Base-by-base conservation (phyloP, 23 tunicate species). In the Halocynthia aurantium region DNA sequence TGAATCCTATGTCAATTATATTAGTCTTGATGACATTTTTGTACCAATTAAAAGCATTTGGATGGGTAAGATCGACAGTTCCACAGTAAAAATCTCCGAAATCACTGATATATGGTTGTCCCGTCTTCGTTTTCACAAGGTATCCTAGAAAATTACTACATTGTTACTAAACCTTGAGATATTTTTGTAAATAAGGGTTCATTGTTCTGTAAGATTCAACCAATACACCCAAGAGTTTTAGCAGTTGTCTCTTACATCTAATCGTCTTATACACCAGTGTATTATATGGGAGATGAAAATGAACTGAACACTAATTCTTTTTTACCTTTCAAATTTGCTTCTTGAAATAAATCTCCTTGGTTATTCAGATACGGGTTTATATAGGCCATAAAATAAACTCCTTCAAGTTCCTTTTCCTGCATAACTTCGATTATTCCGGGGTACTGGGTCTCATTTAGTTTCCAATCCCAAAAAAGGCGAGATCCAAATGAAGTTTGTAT, bases 391-490 rank as follows among this genome's bases (percentile, higher is more conserved):
- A 81, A 81, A 60, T 71, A 81, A 11, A 73, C 80, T 31, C 85
- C 85, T 17, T 81, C 81, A 7, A 5, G 52, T 17, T 81, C 85
- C 62, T 73, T 81, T 76, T 81, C 85, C 70, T 69, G 65, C 68
- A 81, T 73, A 15, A 81, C 51, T 65, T 55, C 50, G 9, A 62
- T 22, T 22, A 80, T 70, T 22, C 58, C 58, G 40, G 84, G 84
- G 6, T 80, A 80, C 11, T 61, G 84, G 12, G 77, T 51, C 6
- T 69, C 73, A 56, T 81, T 75, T 49, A 77, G 64, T 22, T 81
- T 57, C 85, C 85, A 81, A 62, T 81, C 62, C 85, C 85, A 81
- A 8, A 81, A 81, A n/a, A 81, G 52, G 7, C 85, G 82, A 40
- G 77, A 60, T 19, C 85, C 85, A 21, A 81, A 81, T 8, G 77